These are phyloP conservation scores for Scaptomyza flava DNA, from an alignment of 2,888 invertebrate genomes.

Conservation along the genomic window DNA sequence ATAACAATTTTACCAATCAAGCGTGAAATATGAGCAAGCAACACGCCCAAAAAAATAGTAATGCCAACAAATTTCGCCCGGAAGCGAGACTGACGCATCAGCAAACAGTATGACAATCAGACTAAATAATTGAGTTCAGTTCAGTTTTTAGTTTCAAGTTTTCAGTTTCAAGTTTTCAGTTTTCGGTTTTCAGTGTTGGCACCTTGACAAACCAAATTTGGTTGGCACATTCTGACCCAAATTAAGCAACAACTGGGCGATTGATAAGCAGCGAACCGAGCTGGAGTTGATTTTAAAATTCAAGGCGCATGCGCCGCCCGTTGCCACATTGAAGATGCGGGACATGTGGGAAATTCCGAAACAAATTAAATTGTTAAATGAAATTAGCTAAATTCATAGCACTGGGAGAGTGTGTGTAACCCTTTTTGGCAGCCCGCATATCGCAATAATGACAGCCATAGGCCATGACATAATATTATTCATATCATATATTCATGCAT, in stretches of 20 bases:
- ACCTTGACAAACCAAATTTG: slow-evolving; percentile 37
- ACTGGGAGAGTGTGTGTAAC: slow-evolving; percentile 32
- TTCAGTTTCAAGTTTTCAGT: no score
- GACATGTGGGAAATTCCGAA: slow-evolving; percentile 69
- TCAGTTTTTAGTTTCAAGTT: no score
- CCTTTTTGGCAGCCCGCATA: slow-evolving; percentile 59
- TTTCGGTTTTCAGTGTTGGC: slow-evolving; percentile 9
- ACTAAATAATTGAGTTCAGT: slow-evolving; percentile 2
- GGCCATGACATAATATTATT: slow-evolving; percentile 44
- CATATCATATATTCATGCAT: slow-evolving; percentile 9
- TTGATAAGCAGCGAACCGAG: slow-evolving; percentile 29
- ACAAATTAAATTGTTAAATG: slow-evolving; percentile 75
- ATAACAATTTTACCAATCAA: slow-evolving; percentile 44
- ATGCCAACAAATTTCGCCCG: slow-evolving; percentile 23
- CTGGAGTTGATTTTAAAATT: slow-evolving; percentile 15
- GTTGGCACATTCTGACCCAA: slow-evolving; percentile 33
- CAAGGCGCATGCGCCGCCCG: slow-evolving; percentile 66
- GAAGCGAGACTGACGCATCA: slow-evolving; percentile 44
- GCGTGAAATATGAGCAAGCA: slow-evolving; percentile 67
- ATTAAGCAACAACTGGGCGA: slow-evolving; percentile 27
- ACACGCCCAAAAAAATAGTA: slow-evolving; percentile 39
- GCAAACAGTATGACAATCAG: slow-evolving; percentile 20
- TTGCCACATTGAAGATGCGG: slow-evolving; percentile 51
- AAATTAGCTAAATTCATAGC: slow-evolving; percentile 69
- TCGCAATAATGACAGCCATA: background rate